Evolutionary conservation across 2,888 invertebrate species (phyloP), one percentile per base, ranked within the genome.

Genomic region (Cloeon dipterum): DNA sequence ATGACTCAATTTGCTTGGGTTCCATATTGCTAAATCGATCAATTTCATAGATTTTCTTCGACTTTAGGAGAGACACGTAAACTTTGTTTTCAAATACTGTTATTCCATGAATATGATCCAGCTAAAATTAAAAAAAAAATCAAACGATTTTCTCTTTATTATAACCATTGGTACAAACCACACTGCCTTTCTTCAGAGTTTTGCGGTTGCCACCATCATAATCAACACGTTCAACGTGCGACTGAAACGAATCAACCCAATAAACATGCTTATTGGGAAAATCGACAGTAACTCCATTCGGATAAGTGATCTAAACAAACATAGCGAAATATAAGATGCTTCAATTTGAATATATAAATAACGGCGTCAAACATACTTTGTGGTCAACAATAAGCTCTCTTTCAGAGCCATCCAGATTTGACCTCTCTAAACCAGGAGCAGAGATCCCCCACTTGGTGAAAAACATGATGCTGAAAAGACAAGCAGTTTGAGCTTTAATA

Each of bases 161-260:
- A 7, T 14, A 32, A 32, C 32, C 18, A 26, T 16, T 32, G 32
- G 17, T 5, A 32, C 5, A 7, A 41, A 66, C 67, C 42, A 56
- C 54, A 47, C 59, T 61, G 25, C 61, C 62, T 45, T 62, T 62
- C 39, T 64, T 59, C 37, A 74, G 58, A 4, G 72, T 73, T 49
- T 57, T 58, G 38, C 79, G 61, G 48, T 70, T 65, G 13, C 56
- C 57, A 8, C 82, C 83, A 50, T 74, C 65, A 55, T 83, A 85
- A 58, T 78, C 70, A 17, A 76, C 68, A 41, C 76, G 62, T 57
- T 83, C 79, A 4, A 85, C 66, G 47, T 69, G 70, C 59, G 79
- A 79, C 47, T 81, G 62, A 57, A 77, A 81, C 5, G 70, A 68
- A 56, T 85, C 85, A 38, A 74, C 70, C 81, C 81, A 82, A 57